A percentile compares a stretch with the other conserved stretches of the same genome.
Evolutionary conservation across 1,140 invertebrate species (phyloP).

Genomic region (Bicyclus anynana): DNA sequence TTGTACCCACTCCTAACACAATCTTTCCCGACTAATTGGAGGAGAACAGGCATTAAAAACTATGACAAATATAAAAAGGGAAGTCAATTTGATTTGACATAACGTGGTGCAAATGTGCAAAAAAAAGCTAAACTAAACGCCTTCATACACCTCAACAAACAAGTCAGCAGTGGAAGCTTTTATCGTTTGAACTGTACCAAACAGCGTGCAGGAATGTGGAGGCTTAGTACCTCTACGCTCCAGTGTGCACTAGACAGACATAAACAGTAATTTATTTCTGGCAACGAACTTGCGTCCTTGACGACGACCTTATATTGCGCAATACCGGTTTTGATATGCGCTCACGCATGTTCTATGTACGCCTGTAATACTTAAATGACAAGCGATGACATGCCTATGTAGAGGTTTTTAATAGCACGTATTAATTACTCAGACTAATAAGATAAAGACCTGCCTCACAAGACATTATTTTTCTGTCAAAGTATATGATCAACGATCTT

Average conservation of each 20-base stretch:
- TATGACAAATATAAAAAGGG: too few species aligned
- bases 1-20: too few species aligned
- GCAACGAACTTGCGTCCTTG: slow-evolving; percentile 73
- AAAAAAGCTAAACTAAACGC: too few species aligned
- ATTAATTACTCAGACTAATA: slow-evolving; percentile 17
- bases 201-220: slow-evolving; percentile 6
- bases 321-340: slow-evolving; percentile 68
- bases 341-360: slow-evolving; percentile 53
- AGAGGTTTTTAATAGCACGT: slow-evolving; percentile 12
- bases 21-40: too few species aligned
- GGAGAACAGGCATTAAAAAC: too few species aligned
- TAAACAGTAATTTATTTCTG: slow-evolving; percentile 72
- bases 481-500: too few species aligned
- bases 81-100: too few species aligned
- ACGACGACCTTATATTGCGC: slow-evolving; percentile 73
- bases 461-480: too few species aligned
- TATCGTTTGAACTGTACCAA: not conserved
- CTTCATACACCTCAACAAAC: too few species aligned
- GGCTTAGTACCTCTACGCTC: slow-evolving; percentile 19
- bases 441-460: slow-evolving; percentile 9
- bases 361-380: slow-evolving; percentile 22
- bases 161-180: not conserved
- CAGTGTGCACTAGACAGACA: slow-evolving; percentile 61
- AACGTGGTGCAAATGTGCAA: too few species aligned
- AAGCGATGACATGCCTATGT: slow-evolving; percentile 26